These are phyloP conservation scores for Triplophysa dalaica DNA, from an alignment of 2,113 vertebrate genomes.

Conservation along the genomic window DNA sequence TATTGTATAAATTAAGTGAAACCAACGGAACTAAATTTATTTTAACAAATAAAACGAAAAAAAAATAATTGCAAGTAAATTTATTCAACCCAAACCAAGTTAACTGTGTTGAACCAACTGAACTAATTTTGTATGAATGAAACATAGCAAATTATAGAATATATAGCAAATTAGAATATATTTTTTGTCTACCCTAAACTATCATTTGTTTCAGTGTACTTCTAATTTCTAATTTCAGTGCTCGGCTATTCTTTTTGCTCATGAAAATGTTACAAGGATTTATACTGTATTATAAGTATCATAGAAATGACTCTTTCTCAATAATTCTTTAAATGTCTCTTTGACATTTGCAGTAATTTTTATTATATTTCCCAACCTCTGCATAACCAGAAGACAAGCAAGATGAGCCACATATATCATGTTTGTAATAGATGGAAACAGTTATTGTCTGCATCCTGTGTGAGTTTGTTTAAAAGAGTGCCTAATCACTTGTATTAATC, in stretches of 20 bases:
- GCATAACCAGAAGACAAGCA: neutral
- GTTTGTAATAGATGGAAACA: neutral
- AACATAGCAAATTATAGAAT: no score
- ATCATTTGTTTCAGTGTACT: slow-evolving; percentile 25
- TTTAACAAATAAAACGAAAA: no score
- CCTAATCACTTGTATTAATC: slow-evolving; percentile 73
- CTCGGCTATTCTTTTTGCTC: neutral
- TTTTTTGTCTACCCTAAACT: neutral
- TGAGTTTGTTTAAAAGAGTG: slow-evolving; percentile 75
- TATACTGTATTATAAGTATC: neutral
- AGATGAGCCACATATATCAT: neutral
- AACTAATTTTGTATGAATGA: no score
- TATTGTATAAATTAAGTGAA: no score
- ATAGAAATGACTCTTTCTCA: neutral
- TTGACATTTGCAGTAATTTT: neutral
- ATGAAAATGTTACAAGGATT: slow-evolving; percentile 20
- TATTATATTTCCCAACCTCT: neutral
- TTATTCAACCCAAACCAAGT: no score
- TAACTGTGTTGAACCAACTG: no score
- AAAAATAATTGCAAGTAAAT: no score
- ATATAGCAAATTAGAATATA: no score
- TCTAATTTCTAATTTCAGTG: slow-evolving; percentile 25
- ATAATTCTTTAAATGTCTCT: neutral
- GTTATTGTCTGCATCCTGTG: slow-evolving; percentile 54
- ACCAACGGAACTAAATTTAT: no score